Evolutionary conservation across 2,113 vertebrate genomes (phyloP).

Genomic region (Spilogale gracilis): DNA sequence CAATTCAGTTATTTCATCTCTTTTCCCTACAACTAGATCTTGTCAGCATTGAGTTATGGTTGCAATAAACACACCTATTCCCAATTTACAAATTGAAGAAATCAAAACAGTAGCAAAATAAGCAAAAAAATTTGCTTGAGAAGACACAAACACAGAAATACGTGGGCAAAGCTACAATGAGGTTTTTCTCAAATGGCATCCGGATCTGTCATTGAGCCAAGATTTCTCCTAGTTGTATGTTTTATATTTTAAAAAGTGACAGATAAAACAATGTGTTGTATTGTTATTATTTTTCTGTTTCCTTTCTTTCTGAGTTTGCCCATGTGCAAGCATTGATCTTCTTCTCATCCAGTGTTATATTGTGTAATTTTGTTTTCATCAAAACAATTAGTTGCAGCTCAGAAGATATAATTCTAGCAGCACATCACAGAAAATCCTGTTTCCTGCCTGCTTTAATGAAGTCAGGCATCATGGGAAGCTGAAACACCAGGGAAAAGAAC

Average conservation of each 20-base stretch:
- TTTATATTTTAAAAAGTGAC: neutral
- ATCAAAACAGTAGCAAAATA: neutral
- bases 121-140: neutral
- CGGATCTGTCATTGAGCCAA: slow-evolving; percentile 25
- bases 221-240: neutral
- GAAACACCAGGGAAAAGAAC: slow-evolving; percentile 78
- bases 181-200: neutral
- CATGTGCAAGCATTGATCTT: slow-evolving; percentile 62
- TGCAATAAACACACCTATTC: neutral
- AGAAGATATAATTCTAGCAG: slow-evolving; percentile 67
- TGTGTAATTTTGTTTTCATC: slow-evolving; percentile 62
- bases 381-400: slow-evolving; percentile 79
- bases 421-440: slow-evolving; percentile 70
- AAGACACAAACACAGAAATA: neutral
- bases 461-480: slow-evolving; percentile 71
- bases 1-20: neutral
- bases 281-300: slow-evolving; percentile 56
- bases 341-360: slow-evolving; percentile 52
- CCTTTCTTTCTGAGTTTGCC: slow-evolving; percentile 39
- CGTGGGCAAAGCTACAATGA: neutral
- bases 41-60: neutral
- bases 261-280: slow-evolving; percentile 11
- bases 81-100: slow-evolving; percentile 24
- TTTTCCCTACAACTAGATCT: neutral
- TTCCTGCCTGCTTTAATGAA: slow-evolving; percentile 79